Conservation (phyloP, 2,888 invertebrate genomes). For the Digitonthophagus gazella region DNA sequence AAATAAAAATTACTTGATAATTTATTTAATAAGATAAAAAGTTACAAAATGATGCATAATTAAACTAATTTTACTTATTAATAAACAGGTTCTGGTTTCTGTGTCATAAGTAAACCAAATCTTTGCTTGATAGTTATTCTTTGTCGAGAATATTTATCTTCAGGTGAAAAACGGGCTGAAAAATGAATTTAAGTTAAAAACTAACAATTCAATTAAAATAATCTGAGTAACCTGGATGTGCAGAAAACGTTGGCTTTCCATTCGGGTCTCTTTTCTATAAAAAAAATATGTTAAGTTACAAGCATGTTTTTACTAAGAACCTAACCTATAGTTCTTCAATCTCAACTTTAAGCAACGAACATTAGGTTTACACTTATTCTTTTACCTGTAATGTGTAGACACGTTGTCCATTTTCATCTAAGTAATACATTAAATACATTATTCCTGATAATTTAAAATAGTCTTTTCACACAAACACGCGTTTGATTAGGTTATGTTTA, state of each 20-base stretch:
- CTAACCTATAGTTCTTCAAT: slow-evolving; percentile 21
- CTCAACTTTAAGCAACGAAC: too few relatives aligned
- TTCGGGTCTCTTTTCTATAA: slow-evolving; percentile 75
- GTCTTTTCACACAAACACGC: background rate
- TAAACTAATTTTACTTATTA: slow-evolving; percentile 43
- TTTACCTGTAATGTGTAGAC: slow-evolving; percentile 85
- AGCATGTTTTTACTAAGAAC: slow-evolving; percentile 23
- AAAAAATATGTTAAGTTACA: slow-evolving; percentile 28
- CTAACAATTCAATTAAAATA: slow-evolving; percentile 12
- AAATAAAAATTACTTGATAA: too few relatives aligned
- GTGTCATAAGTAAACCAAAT: slow-evolving; percentile 83
- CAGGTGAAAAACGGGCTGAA: slow-evolving; percentile 90
- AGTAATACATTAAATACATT: slow-evolving; percentile 77
- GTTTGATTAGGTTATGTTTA: background rate
- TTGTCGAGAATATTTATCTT: slow-evolving; percentile 89
- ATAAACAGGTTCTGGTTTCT: slow-evolving; percentile 71
- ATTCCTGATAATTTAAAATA: slow-evolving; percentile 33
- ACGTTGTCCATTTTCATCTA: slow-evolving; percentile 75
- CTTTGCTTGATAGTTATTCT: slow-evolving; percentile 86
- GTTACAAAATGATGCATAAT: background rate
- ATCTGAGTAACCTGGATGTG: slow-evolving; percentile 71
- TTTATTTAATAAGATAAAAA: background rate
- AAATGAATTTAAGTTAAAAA: slow-evolving; percentile 39
- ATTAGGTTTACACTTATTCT: too few relatives aligned
- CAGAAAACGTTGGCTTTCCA: slow-evolving; percentile 81